These are phyloP conservation scores for Amniataba percoides DNA, from an alignment of 2,797 vertebrate genomes.

Conservation along the genomic window DNA sequence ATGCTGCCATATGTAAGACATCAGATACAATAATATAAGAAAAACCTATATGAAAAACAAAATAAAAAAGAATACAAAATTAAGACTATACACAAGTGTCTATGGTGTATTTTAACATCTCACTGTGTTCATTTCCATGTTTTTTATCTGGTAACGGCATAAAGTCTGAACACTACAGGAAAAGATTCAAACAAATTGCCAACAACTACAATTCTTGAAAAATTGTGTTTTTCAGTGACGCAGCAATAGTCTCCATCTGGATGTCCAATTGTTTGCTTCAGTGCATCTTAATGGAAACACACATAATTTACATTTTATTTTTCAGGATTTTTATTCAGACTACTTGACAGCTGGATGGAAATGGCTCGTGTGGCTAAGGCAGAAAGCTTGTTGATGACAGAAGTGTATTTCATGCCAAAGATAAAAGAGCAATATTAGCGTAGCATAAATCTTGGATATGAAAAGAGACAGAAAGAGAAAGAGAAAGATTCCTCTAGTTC, in stretches of 20 bases:
- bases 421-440: conserved; percentile 48
- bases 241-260: conserved; percentile 17
- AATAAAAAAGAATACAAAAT: too few relatives aligned
- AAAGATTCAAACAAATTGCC: not conserved
- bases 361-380: conserved; percentile 2
- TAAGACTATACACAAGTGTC: too few relatives aligned
- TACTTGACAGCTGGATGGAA: conserved; percentile 25
- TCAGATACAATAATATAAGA: too few relatives aligned
- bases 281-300: conserved; percentile 24
- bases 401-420: conserved; percentile 33
- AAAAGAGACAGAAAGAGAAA: conserved; percentile 44
- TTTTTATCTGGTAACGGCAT: not conserved
- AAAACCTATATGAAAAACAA: too few relatives aligned
- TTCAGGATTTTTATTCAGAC: conserved; percentile 31
- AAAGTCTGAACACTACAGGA: not conserved
- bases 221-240: not conserved
- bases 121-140: not conserved
- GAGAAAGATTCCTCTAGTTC: conserved; percentile 10
- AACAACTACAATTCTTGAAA: not conserved
- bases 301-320: conserved; percentile 26
- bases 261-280: conserved; percentile 3
- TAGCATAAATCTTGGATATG: conserved; percentile 35
- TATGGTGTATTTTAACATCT: not conserved
- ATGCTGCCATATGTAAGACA: not conserved
- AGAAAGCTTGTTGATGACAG: conserved; percentile 21